These are phyloP conservation scores for Mesorhabditis sp. DNA, from an alignment of 2,888 invertebrate genomes.

Conservation along the genomic window DNA sequence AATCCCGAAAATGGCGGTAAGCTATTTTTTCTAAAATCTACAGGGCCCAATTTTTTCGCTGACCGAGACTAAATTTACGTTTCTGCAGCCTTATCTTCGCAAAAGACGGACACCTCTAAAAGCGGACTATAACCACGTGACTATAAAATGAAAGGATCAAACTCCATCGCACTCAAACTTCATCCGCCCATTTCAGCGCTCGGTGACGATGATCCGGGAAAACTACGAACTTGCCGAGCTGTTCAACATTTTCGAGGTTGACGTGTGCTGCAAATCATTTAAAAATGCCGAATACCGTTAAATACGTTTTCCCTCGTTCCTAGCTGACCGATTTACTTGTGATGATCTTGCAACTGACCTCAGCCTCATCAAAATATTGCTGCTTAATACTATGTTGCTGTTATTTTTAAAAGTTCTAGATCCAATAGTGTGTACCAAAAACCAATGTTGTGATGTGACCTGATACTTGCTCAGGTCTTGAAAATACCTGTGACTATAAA, in stretches of 20 bases:
- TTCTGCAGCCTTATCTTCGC: not conserved
- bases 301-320: not conserved
- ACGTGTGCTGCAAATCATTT: slow-evolving; percentile 42
- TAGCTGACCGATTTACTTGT: too few species aligned
- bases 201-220: slow-evolving; percentile 43
- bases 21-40: not conserved
- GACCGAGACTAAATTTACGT: not conserved
- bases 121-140: not conserved
- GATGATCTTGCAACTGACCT: too few species aligned
- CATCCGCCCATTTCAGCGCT: slow-evolving; percentile 29
- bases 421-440: too few species aligned
- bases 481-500: too few species aligned
- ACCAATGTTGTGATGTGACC: too few species aligned
- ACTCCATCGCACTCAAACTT: not conserved
- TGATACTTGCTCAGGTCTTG: too few species aligned
- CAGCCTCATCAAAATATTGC: too few species aligned
- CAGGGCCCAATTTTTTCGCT: not conserved
- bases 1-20: slow-evolving; percentile 52
- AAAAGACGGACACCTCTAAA: not conserved
- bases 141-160: not conserved
- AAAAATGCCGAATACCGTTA: slow-evolving; percentile 15
- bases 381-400: too few species aligned
- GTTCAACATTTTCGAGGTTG: slow-evolving; percentile 49
- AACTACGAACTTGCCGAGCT: slow-evolving; percentile 48
- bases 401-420: too few species aligned